Percentiles rank a stretch among this genome's conserved stretches.
These are phyloP conservation scores for Oncorhynchus tshawytscha DNA, from an alignment of 2,113 vertebrate genomes.

Conservation along the genomic window DNA sequence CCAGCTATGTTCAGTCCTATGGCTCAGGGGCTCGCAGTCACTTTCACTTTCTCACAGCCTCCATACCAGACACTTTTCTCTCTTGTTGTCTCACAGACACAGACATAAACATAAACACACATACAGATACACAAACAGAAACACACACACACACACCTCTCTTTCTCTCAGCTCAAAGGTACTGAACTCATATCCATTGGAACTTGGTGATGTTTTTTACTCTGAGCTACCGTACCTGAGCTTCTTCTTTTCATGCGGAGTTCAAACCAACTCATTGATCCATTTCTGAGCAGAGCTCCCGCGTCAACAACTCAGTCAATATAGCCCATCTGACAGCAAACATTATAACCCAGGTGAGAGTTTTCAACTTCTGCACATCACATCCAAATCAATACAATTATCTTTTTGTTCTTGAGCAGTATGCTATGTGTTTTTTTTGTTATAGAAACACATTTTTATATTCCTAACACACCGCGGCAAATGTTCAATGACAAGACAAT, in stretches of 20 bases:
- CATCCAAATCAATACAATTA: conserved; percentile 70
- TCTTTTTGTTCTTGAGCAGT: conserved; percentile 59
- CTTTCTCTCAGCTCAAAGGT: not conserved
- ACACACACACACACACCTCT: not conserved
- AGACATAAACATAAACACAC: not conserved
- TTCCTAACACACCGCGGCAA: conserved; percentile 46
- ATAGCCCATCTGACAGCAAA: conserved; percentile 26
- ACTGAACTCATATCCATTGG: too few relatives aligned
- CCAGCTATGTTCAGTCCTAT: not conserved
- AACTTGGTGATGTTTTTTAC: not conserved
- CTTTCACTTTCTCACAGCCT: conserved; percentile 2
- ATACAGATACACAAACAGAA: conserved; percentile 13
- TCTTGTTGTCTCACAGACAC: not conserved
- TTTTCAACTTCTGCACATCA: conserved; percentile 43
- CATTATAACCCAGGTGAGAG: conserved; percentile 41
- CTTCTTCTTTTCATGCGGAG: not conserved
- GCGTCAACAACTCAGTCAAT: not conserved
- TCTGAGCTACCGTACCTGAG: not conserved
- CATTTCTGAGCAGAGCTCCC: not conserved
- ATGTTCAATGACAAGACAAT: conserved; percentile 69
- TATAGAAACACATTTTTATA: conserved; percentile 62
- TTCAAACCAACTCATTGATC: conserved; percentile 13
- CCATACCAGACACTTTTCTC: not conserved
- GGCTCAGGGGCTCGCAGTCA: conserved; percentile 3
- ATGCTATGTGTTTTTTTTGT: conserved; percentile 39